Evolutionary conservation across 1,140 invertebrate species (phyloP).

Genomic region (Oedothorax gibbosus): DNA sequence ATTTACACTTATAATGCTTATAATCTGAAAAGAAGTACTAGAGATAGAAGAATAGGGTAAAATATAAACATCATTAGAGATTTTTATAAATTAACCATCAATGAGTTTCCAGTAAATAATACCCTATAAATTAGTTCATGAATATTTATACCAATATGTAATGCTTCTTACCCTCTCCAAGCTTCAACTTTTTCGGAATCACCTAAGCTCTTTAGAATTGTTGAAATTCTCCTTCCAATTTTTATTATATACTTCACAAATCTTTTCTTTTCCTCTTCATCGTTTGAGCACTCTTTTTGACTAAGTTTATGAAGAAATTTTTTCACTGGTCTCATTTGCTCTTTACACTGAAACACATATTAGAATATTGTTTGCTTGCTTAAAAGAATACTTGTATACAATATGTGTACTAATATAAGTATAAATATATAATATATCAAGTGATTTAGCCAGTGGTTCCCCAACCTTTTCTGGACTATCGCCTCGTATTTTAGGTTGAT

Average conservation of each 20-base stretch:
- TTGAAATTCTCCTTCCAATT: conserved; percentile 94
- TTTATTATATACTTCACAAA: conserved; percentile 88
- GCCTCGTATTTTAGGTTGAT: too few relatives aligned
- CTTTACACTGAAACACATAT: conserved; percentile 82
- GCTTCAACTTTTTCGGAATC: conserved; percentile 88
- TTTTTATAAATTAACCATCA: too few relatives aligned
- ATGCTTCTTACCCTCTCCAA: conserved; percentile 82
- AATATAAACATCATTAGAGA: too few relatives aligned
- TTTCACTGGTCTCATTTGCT: conserved; percentile 97
- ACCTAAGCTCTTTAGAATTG: conserved; percentile 83
- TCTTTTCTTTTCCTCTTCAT: conserved; percentile 85
- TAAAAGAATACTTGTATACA: not conserved
- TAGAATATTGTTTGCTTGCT: too few relatives aligned
- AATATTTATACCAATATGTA: too few relatives aligned
- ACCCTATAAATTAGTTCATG: too few relatives aligned
- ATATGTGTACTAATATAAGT: not conserved
- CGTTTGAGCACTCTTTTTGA: conserved; percentile 81
- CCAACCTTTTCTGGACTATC: too few relatives aligned
- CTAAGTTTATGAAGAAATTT: conserved; percentile 92
- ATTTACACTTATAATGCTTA: too few relatives aligned
- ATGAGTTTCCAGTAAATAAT: too few relatives aligned
- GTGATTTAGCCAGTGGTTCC: too few relatives aligned
- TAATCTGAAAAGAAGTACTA: too few relatives aligned
- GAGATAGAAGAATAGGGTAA: too few relatives aligned
- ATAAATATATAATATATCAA: not conserved